phyloP scores from a whole-genome alignment of 2,113 vertebrate species.

The Microtus montanus region DNA sequence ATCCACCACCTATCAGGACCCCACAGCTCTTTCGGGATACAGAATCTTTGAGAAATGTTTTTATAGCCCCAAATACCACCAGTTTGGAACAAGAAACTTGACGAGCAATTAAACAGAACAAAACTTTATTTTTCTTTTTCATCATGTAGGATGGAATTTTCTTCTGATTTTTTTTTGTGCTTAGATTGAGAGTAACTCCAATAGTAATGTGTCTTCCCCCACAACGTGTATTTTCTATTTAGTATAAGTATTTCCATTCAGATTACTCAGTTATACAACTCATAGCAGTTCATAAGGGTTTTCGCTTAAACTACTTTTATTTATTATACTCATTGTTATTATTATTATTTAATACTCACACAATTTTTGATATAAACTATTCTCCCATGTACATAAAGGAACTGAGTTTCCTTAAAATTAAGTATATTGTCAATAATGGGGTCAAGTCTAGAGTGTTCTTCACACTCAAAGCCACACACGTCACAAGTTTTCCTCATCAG shows the following conservation, averaged over 20 bases:
- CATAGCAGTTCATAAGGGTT: not conserved
- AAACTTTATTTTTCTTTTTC: not conserved
- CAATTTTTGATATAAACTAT: not conserved
- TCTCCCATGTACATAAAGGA: not conserved
- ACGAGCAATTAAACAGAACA: not conserved
- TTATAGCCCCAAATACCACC: not conserved
- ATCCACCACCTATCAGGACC: not conserved
- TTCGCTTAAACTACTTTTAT: not conserved
- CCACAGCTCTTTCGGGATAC: not conserved
- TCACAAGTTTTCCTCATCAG: not conserved
- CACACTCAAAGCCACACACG: not conserved
- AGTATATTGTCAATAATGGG: not conserved
- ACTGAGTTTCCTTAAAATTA: slow-evolving; percentile 22
- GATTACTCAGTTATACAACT: not conserved
- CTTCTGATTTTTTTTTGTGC: not conserved
- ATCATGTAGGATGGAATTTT: not conserved
- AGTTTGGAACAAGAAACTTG: not conserved
- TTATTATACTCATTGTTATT: no score
- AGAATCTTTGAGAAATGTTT: not conserved
- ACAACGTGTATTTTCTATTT: not conserved
- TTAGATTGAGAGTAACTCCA: not conserved
- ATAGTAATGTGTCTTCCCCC: not conserved
- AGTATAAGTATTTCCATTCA: not conserved
- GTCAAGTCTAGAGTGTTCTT: not conserved
- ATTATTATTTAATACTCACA: not conserved